phyloP scores from a whole-genome alignment of 2,113 vertebrate genomes.

The Ameiurus melas region DNA sequence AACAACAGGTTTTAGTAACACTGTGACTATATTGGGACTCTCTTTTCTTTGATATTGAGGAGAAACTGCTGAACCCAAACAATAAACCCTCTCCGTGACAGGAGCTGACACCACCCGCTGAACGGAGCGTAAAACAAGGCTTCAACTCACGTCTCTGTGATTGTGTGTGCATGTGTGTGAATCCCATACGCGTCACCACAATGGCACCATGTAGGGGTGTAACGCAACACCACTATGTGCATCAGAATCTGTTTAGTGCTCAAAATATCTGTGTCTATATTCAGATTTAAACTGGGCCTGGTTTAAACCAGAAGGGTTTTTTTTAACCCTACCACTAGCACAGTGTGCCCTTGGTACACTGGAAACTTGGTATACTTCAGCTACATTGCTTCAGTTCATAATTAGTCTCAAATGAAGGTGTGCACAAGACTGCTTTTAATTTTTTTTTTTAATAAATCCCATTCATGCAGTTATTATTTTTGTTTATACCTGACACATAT shows the following conservation, averaged over 20 bases:
- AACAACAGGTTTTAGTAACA: slow-evolving; percentile 35
- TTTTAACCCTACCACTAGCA: neutral
- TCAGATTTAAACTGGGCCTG: neutral
- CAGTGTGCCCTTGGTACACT: neutral
- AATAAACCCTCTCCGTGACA: slow-evolving; percentile 34
- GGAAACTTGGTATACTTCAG: neutral
- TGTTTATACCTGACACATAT: neutral
- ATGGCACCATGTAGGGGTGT: neutral
- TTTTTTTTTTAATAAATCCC: neutral
- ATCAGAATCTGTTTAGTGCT: neutral
- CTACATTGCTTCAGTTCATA: neutral
- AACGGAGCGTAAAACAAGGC: slow-evolving; percentile 2
- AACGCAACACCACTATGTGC: neutral
- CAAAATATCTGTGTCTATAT: neutral
- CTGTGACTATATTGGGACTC: slow-evolving; percentile 18
- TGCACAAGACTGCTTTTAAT: neutral
- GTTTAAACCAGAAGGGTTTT: neutral
- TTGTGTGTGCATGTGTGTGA: neutral
- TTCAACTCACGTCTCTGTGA: slow-evolving; percentile 12
- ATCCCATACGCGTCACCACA: neutral
- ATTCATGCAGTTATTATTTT: neutral
- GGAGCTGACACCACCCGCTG: slow-evolving; percentile 41
- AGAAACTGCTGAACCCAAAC: slow-evolving; percentile 39
- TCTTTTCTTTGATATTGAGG: slow-evolving; percentile 38
- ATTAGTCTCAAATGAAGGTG: neutral